These are phyloP conservation scores for Lordiphosa andalusiaca DNA, from an alignment of 2,888 invertebrate species.

Conservation along the genomic window DNA sequence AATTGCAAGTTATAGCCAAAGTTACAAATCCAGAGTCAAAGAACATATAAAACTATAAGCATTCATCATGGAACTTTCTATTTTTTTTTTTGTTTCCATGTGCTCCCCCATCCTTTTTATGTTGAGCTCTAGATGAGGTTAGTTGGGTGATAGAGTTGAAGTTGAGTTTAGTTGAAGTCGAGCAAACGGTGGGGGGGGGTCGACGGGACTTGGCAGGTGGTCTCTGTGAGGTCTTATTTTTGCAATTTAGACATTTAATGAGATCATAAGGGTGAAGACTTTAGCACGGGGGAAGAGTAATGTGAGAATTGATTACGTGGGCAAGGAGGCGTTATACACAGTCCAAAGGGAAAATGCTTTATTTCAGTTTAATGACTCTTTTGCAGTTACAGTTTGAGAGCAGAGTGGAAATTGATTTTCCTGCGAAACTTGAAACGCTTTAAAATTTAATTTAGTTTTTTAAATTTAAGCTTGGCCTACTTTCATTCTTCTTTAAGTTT, in stretches of 20 bases:
- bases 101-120: no score
- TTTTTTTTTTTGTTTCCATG: conserved; percentile 4
- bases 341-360: no score
- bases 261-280: conserved; percentile 1
- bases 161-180: neutral
- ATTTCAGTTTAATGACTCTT: no score
- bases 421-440: no score
- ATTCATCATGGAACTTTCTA: conserved; percentile 30
- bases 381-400: no score
- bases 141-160: neutral
- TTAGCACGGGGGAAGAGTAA: no score
- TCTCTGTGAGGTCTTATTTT: neutral
- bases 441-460: no score
- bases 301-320: no score
- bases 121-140: neutral
- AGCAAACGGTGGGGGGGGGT: neutral
- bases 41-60: conserved; percentile 22
- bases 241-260: neutral
- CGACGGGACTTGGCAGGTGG: neutral
- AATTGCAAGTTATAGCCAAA: conserved; percentile 70
- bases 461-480: no score
- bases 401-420: no score
- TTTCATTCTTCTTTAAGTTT: no score
- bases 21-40: conserved; percentile 35
- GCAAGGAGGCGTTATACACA: no score